These are phyloP conservation scores for Glaucidium brasilianum DNA, from an alignment of 2,113 vertebrate species.

Conservation along the genomic window DNA sequence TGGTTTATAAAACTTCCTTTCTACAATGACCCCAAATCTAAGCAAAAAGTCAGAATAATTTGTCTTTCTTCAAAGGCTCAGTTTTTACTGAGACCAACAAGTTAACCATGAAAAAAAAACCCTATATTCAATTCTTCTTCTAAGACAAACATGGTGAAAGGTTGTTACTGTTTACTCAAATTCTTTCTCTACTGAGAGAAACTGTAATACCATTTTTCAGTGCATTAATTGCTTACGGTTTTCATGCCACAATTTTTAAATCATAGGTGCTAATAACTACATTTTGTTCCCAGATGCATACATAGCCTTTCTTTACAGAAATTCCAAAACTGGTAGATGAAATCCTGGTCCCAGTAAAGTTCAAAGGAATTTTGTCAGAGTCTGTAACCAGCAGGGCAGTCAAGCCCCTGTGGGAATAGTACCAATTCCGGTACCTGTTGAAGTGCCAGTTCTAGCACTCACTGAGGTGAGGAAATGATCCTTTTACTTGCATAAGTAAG, in stretches of 20 bases:
- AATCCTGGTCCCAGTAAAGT: not conserved
- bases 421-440: not conserved
- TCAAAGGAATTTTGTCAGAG: not conserved
- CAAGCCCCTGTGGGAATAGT: not conserved
- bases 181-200: constrained; percentile 36
- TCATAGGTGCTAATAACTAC: not conserved
- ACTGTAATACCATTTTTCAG: not conserved
- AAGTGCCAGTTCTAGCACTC: not conserved
- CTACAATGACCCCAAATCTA: constrained; percentile 64
- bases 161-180: constrained; percentile 65
- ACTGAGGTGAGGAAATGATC: not conserved
- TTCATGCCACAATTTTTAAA: not conserved
- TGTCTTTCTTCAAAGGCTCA: constrained; percentile 64
- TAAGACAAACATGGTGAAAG: constrained; percentile 59
- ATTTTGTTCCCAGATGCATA: not conserved
- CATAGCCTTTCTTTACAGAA: not conserved
- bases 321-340: not conserved
- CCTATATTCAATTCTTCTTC: constrained; percentile 37
- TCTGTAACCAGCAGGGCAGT: not conserved
- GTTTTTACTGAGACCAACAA: constrained; percentile 67
- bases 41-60: constrained; percentile 70
- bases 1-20: constrained; percentile 73
- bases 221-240: constrained; percentile 10
- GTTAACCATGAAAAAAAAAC: constrained; percentile 59
- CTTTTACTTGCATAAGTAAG: not conserved